Conservation (phyloP, 1,140 invertebrate species). For the Pseudomyrmex flavicornis region DNA sequence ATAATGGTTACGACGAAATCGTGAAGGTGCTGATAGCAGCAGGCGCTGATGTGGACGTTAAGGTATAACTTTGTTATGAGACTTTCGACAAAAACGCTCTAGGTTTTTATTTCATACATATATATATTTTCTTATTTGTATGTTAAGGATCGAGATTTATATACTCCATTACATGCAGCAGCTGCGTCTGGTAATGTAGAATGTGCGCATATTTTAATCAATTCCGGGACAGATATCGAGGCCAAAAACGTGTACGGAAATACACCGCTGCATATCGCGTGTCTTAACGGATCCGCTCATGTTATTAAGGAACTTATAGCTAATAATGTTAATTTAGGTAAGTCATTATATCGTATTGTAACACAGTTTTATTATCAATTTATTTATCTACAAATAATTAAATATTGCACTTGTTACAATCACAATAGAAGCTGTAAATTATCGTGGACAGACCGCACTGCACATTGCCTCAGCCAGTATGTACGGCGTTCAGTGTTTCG, state of each 20-base stretch:
- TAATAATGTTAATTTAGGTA: constrained; percentile 65
- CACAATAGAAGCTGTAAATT: constrained; percentile 81
- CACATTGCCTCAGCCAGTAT: constrained; percentile 88
- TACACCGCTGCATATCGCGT: constrained; percentile 88
- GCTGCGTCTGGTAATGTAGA: constrained; percentile 86
- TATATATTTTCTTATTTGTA: constrained; percentile 3
- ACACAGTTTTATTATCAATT: not conserved
- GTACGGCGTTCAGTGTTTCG: constrained; percentile 87
- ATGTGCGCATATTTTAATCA: constrained; percentile 86
- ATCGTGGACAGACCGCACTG: constrained; percentile 86
- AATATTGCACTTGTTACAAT: constrained; percentile 11
- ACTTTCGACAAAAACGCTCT: not conserved
- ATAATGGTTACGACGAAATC: constrained; percentile 86
- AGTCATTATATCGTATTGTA: not conserved
- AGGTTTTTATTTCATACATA: not conserved
- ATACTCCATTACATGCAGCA: constrained; percentile 89
- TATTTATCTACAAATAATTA: not conserved
- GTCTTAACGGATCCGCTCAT: constrained; percentile 87
- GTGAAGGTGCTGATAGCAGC: constrained; percentile 84
- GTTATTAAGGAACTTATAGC: constrained; percentile 84
- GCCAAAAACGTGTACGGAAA: constrained; percentile 87
- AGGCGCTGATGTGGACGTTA: constrained; percentile 86
- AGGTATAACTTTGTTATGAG: constrained; percentile 81
- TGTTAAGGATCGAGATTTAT: constrained; percentile 79
- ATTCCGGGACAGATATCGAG: constrained; percentile 86